Evolutionary conservation across 2,113 vertebrate species (phyloP), one percentile per base, ranked within the genome.

Genomic region (Mormyrus lacerda): DNA sequence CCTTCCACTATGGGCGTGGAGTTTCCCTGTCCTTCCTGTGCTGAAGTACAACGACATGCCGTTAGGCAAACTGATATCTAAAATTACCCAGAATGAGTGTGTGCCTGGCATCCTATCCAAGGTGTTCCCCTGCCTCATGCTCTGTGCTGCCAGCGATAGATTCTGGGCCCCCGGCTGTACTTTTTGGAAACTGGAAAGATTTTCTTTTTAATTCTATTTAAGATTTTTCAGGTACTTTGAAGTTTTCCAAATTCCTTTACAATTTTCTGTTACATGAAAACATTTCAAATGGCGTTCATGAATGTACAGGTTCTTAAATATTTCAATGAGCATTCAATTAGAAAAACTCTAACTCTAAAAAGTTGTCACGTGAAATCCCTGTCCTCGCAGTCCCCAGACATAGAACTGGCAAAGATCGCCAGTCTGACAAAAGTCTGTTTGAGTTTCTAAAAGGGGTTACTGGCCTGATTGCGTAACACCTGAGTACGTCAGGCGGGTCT

Each of bases 401-500:
- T 90, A 39, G 69, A 87, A 89, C 90, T 86, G 89, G 88, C 69
- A 47, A 90, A 90, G 51, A 50, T 90, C 90, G 90, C 91, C 85
- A 87, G 90, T 92, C 89, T 89, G 88, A 69, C 90, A 90, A 92
- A 91, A 89, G 91, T 61, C 88, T 90, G 61, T 91, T 92, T 87
- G 89, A 87, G 48, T 48, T 87, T 89, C 89, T 90, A 87, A 88
- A 87, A 89, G 91, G 87, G 76, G 86, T 4, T 4, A 15, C 90
- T 89, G 91, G 89, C 92, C 90, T 90, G 89, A 91, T 91, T 89
- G 89, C 91, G 69, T 93, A 92, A 92, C 89, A 84, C 73, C 58
- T 87, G 87, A 90, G 55, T 58, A 39, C 17, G 65, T 91, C 24
- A 50, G 27, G 73, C 42, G 47, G 44, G 50, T 85, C 45, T 27